phyloP scores from a whole-genome alignment of 2,113 vertebrate genomes.

The Symphodus melops region DNA sequence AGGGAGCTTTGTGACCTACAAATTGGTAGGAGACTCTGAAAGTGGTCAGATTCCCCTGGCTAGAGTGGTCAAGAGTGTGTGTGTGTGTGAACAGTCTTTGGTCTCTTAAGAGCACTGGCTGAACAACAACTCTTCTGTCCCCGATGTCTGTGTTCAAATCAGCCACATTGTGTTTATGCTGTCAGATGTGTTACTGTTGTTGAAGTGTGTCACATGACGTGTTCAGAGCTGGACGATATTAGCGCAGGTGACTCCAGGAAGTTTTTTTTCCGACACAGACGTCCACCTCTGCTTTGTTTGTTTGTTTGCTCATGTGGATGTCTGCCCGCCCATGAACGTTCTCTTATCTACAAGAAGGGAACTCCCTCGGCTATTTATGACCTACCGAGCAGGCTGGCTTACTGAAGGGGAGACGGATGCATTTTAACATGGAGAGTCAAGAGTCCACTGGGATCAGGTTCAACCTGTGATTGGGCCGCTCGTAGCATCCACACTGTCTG shows the following conservation, averaged over 20 bases:
- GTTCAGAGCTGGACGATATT: not conserved
- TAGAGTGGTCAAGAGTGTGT: constrained; percentile 56
- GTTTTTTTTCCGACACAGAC: constrained; percentile 7
- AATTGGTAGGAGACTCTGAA: constrained; percentile 76
- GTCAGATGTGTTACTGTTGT: not conserved
- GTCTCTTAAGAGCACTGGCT: constrained; percentile 19
- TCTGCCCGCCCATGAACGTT: constrained; percentile 40
- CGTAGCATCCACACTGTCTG: not conserved
- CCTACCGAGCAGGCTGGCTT: not conserved
- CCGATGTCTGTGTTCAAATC: constrained; percentile 12
- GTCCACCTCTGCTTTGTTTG: constrained; percentile 25
- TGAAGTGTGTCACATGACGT: not conserved
- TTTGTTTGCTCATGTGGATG: constrained; percentile 32
- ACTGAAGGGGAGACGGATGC: constrained; percentile 1
- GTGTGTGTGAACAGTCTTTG: constrained; percentile 32
- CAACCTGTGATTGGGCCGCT: not conserved
- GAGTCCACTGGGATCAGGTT: constrained; percentile 1
- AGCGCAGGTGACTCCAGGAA: not conserved
- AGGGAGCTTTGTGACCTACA: constrained; percentile 76
- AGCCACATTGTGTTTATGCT: not conserved
- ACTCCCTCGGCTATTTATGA: constrained; percentile 65
- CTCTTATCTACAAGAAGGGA: constrained; percentile 52
- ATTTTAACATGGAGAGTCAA: not conserved
- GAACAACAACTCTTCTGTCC: constrained; percentile 7
- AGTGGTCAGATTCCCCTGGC: constrained; percentile 74